phyloP scores from a whole-genome alignment of 1,140 invertebrate genomes.

The Apis florea region DNA sequence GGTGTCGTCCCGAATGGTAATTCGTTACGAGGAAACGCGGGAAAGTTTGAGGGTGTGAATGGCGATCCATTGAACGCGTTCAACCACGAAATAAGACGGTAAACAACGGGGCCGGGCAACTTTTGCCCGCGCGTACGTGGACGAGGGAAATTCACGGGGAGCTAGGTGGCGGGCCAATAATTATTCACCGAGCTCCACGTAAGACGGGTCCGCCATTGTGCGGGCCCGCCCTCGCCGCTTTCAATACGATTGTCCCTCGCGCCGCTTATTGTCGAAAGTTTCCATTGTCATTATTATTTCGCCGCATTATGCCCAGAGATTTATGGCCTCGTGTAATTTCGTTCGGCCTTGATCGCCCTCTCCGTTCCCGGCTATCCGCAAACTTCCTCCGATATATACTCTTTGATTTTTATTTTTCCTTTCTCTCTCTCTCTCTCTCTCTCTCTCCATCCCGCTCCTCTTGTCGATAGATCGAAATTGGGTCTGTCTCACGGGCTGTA shows the following conservation, averaged over 20 bases:
- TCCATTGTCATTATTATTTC: slow-evolving; percentile 78
- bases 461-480: too few relatives aligned
- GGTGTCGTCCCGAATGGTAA: neutral
- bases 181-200: slow-evolving; percentile 67
- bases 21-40: slow-evolving; percentile 31
- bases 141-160: neutral
- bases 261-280: slow-evolving; percentile 77
- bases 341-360: slow-evolving; percentile 28
- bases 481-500: too few relatives aligned
- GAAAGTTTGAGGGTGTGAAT: slow-evolving; percentile 52
- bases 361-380: neutral
- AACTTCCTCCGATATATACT: neutral
- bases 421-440: too few relatives aligned
- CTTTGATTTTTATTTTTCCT: too few relatives aligned
- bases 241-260: slow-evolving; percentile 76
- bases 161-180: slow-evolving; percentile 61
- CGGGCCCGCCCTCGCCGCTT: slow-evolving; percentile 66
- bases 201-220: slow-evolving; percentile 71
- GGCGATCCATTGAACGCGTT: slow-evolving; percentile 49
- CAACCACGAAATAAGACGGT: slow-evolving; percentile 61
- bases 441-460: too few relatives aligned
- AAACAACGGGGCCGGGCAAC: slow-evolving; percentile 51
- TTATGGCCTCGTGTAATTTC: slow-evolving; percentile 73
- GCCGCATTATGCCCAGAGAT: slow-evolving; percentile 72
- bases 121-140: slow-evolving; percentile 42